phyloP scores from a whole-genome alignment of 2,888 invertebrate genomes.

The Nephrotoma flavescens region DNA sequence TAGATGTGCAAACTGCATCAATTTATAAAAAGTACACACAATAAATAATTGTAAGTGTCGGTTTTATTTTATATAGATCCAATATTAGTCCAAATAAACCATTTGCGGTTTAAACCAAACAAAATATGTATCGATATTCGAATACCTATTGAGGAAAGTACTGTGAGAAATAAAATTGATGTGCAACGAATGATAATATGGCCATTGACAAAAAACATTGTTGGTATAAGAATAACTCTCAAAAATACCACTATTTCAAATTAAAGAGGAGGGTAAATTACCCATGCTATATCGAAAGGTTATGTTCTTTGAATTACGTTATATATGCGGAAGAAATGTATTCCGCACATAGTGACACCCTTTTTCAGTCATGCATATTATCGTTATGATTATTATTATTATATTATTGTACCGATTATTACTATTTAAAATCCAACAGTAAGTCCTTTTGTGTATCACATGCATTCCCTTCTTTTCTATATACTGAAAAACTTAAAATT shows the following conservation, averaged over 20 bases:
- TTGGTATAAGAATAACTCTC: neutral
- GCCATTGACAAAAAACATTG: neutral
- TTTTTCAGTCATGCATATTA: slow-evolving; percentile 4
- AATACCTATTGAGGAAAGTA: neutral
- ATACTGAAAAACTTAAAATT: neutral
- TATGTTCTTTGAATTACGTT: neutral
- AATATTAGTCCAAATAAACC: neutral
- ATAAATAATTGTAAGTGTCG: neutral
- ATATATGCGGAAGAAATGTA: neutral
- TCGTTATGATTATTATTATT: slow-evolving; percentile 1
- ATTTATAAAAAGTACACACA: neutral
- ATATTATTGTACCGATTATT: slow-evolving; percentile 1
- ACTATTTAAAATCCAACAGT: neutral
- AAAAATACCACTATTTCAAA: neutral
- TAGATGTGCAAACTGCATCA: neutral
- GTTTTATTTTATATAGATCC: neutral
- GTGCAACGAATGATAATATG: neutral
- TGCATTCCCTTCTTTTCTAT: neutral
- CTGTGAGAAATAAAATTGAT: neutral
- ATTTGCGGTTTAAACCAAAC: neutral
- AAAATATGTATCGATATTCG: neutral
- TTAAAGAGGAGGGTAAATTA: neutral
- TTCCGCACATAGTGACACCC: neutral
- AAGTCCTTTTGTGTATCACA: neutral
- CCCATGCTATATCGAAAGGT: neutral